These are phyloP conservation scores for Eremobia ochroleuca DNA, from an alignment of 2,888 invertebrate genomes.

Conservation along the genomic window DNA sequence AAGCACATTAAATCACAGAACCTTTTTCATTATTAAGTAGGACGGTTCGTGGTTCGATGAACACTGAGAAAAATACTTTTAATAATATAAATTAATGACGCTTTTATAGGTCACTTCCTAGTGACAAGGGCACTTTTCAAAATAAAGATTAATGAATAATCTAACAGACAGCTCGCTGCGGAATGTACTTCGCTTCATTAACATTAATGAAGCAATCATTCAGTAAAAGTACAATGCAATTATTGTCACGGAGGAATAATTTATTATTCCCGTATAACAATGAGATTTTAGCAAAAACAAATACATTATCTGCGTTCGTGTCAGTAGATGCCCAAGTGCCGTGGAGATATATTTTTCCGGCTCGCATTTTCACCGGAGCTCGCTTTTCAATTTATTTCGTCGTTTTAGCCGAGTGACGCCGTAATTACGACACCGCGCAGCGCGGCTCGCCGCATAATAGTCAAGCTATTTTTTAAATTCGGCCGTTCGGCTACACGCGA, in stretches of 20 bases:
- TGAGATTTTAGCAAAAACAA: constrained; percentile 85
- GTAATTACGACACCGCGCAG: constrained; percentile 84
- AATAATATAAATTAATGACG: constrained; percentile 42
- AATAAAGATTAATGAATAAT: constrained; percentile 40
- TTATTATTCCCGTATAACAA: constrained; percentile 83
- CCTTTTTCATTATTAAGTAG: constrained; percentile 48
- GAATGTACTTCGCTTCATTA: constrained; percentile 75
- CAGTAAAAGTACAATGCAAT: constrained; percentile 77
- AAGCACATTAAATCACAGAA: constrained; percentile 48
- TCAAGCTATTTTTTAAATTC: constrained; percentile 78
- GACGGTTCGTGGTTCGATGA: constrained; percentile 11
- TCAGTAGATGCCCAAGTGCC: constrained; percentile 83
- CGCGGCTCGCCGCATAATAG: constrained; percentile 82
- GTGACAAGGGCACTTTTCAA: constrained; percentile 12
- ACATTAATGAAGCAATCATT: constrained; percentile 83
- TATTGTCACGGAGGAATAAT: constrained; percentile 78
- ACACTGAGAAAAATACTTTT: constrained; percentile 23
- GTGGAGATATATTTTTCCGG: constrained; percentile 84
- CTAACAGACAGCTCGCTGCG: constrained; percentile 45
- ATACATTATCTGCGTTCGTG: constrained; percentile 86
- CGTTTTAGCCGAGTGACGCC: constrained; percentile 87
- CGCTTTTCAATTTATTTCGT: constrained; percentile 89
- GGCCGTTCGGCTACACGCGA: constrained; percentile 63
- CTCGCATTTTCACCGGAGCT: constrained; percentile 84
- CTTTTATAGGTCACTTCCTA: constrained; percentile 35